Conservation (phyloP, 2,888 invertebrate genomes). For the Mayetiola destructor region DNA sequence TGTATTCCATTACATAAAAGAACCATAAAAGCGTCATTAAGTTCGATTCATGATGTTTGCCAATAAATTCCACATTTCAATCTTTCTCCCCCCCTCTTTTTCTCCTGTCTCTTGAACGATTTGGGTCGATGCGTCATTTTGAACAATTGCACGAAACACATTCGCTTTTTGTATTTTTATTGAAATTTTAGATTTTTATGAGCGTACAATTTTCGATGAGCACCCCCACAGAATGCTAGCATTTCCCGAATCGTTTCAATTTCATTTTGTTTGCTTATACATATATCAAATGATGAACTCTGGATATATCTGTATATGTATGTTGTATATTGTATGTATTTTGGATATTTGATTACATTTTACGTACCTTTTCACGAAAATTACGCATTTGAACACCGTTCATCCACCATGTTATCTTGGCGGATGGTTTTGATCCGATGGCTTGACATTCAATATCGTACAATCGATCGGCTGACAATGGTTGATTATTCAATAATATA, state of each 20-base stretch:
- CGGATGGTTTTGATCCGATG: conserved; percentile 71
- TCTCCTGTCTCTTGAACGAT: too few relatives aligned
- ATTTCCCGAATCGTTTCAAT: background rate
- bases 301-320: background rate
- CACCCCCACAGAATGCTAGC: too few relatives aligned
- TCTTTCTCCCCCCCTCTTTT: too few relatives aligned
- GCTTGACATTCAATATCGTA: conserved; percentile 73
- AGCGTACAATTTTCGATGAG: background rate
- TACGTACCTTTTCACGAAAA: conserved; percentile 22
- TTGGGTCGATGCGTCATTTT: too few relatives aligned
- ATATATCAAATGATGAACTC: background rate
- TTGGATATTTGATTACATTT: background rate
- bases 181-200: background rate
- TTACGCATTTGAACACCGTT: conserved; percentile 47
- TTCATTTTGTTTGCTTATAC: background rate
- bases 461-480: conserved; percentile 66
- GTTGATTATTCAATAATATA: conserved; percentile 65
- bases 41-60: too few relatives aligned
- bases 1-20: too few relatives aligned
- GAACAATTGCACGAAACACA: too few relatives aligned
- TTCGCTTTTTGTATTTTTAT: too few relatives aligned
- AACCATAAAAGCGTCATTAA: too few relatives aligned
- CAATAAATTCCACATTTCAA: too few relatives aligned
- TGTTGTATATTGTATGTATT: too few relatives aligned
- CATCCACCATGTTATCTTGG: conserved; percentile 74